Evolutionary conservation across 2,888 invertebrate genomes (phyloP).

Genomic region (Drosophila infuscata): DNA sequence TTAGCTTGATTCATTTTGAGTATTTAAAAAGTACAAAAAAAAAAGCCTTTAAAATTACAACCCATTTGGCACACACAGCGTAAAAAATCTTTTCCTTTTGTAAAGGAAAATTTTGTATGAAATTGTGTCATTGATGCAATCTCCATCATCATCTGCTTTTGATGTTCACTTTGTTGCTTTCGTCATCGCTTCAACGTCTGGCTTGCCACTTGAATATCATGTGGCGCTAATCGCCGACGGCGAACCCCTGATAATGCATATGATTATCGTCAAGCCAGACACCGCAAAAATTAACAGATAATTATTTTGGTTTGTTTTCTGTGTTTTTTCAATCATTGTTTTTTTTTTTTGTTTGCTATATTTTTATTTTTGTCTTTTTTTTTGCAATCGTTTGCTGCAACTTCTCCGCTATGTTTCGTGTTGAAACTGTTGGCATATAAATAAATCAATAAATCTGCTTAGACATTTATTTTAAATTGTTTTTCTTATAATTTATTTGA

Average conservation of each 20-base stretch:
- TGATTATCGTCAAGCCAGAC: constrained; percentile 53
- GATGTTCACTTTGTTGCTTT: constrained; percentile 44
- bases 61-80: not conserved
- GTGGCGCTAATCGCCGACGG: constrained; percentile 30
- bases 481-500: constrained; percentile 26
- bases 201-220: constrained; percentile 26
- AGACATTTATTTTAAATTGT: constrained; percentile 38
- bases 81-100: constrained; percentile 19
- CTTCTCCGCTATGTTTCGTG: not conserved
- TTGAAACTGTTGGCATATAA: constrained; percentile 64
- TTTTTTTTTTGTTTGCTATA: not conserved
- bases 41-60: not conserved
- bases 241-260: constrained; percentile 18
- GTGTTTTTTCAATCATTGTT: constrained; percentile 22
- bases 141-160: constrained; percentile 9
- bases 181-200: constrained; percentile 58
- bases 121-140: constrained; percentile 27
- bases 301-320: constrained; percentile 17
- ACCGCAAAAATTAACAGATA: constrained; percentile 67
- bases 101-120: constrained; percentile 47
- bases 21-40: not conserved
- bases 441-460: constrained; percentile 41
- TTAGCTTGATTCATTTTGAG: not conserved
- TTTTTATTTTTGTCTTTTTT: constrained; percentile 20
- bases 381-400: constrained; percentile 44